These are phyloP conservation scores for Cyrtorhinus lividipennis DNA, from an alignment of 1,140 invertebrate species.

Conservation along the genomic window DNA sequence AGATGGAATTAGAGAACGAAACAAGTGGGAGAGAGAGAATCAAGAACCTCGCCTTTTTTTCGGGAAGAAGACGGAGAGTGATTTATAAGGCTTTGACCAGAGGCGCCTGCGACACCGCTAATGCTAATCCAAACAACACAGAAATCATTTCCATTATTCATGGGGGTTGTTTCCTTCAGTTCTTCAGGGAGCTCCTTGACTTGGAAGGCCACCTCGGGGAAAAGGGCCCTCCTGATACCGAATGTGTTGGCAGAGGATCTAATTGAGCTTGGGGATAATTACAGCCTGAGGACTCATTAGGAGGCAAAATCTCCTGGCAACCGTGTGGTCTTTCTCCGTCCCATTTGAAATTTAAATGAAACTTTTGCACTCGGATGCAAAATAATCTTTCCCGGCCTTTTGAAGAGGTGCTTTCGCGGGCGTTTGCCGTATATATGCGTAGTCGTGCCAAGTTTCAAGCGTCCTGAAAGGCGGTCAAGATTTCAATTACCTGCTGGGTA, in stretches of 20 bases:
- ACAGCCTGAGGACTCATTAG: neutral
- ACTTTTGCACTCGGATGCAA: neutral
- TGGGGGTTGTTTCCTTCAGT: neutral
- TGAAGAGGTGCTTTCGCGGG: neutral
- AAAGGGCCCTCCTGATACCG: neutral
- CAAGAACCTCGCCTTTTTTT: neutral
- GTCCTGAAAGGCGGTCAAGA: no score
- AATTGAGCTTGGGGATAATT: neutral
- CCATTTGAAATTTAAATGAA: neutral
- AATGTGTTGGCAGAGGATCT: neutral
- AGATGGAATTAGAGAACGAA: no score
- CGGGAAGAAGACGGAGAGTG: neutral
- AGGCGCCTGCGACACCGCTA: neutral
- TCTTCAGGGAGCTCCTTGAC: neutral
- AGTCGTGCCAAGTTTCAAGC: no score
- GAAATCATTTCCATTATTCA: neutral
- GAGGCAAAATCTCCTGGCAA: neutral
- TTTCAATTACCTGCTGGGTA: no score
- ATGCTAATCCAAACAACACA: neutral
- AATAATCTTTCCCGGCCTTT: neutral
- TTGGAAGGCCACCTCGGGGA: neutral
- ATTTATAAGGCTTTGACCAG: neutral
- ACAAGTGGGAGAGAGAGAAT: no score
- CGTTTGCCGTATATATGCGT: no score
- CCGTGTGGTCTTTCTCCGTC: neutral